These are phyloP conservation scores for Serrognathus titanus DNA, from an alignment of 2,888 invertebrate species.

Conservation along the genomic window DNA sequence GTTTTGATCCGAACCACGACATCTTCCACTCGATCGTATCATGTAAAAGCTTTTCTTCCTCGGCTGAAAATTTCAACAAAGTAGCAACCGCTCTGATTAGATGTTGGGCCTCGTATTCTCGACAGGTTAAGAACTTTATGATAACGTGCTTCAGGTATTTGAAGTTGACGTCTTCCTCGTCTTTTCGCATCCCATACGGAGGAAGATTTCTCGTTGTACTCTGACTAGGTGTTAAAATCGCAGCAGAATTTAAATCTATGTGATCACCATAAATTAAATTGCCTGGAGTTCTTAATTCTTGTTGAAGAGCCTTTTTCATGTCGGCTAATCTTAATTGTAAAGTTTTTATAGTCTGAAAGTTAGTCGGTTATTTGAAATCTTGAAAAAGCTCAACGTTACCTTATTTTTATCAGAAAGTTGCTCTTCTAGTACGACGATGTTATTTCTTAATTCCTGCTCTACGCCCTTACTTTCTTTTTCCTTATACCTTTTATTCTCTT, in stretches of 20 bases:
- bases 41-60: conserved; percentile 81
- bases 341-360: conserved; percentile 75
- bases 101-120: conserved; percentile 85
- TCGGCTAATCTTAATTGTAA: conserved; percentile 84
- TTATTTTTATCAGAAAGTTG: conserved; percentile 64
- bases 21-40: conserved; percentile 74
- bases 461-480: conserved; percentile 44
- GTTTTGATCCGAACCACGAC: conserved; percentile 67
- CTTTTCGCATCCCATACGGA: conserved; percentile 29
- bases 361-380: conserved; percentile 8
- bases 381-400: conserved; percentile 39
- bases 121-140: conserved; percentile 85
- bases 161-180: conserved; percentile 71
- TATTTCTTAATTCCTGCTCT: conserved; percentile 53
- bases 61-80: conserved; percentile 75
- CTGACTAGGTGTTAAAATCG: conserved; percentile 63
- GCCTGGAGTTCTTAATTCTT: conserved; percentile 65
- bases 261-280: conserved; percentile 56
- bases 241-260: conserved; percentile 51
- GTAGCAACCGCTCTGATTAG: conserved; percentile 84
- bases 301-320: conserved; percentile 87
- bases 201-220: conserved; percentile 42
- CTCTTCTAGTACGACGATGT: conserved; percentile 56
- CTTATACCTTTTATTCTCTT: conserved; percentile 42
- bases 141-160: conserved; percentile 90